Percentiles rank a stretch among this genome's conserved stretches.
These are phyloP conservation scores for Rhinichthys klamathensis DNA, from an alignment of 2,113 vertebrate species.

Conservation along the genomic window DNA sequence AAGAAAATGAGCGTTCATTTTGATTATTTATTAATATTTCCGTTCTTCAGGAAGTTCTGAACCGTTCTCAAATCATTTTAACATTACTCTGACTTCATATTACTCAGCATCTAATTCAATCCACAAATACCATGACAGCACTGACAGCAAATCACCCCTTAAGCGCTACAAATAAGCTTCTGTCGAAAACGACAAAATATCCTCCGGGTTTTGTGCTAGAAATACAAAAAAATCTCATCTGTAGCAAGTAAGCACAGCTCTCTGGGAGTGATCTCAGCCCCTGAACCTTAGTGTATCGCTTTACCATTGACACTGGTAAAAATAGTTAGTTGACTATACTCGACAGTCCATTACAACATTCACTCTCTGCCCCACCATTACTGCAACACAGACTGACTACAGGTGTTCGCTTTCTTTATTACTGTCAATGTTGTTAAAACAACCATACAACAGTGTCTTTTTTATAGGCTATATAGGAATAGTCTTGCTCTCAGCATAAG, in stretches of 20 bases:
- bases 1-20: background rate
- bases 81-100: background rate
- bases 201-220: background rate
- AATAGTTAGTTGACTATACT: background rate
- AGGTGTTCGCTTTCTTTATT: background rate
- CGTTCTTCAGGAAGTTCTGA: background rate
- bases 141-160: conserved; percentile 13
- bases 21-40: background rate
- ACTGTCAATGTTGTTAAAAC: conserved; percentile 8
- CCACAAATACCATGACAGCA: conserved; percentile 4
- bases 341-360: background rate
- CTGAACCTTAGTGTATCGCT: background rate
- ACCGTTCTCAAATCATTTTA: background rate
- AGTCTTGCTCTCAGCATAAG: conserved; percentile 12
- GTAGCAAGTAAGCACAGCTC: background rate
- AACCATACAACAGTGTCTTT: background rate
- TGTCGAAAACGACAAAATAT: background rate
- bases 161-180: background rate
- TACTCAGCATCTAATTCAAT: conserved; percentile 21
- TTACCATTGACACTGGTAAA: background rate
- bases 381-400: background rate
- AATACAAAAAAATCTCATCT: conserved; percentile 11
- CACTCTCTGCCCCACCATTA: background rate
- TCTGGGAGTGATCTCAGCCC: background rate
- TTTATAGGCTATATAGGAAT: background rate